These are phyloP conservation scores for Columbina picui DNA, from an alignment of 2,113 vertebrate species.

Conservation along the genomic window DNA sequence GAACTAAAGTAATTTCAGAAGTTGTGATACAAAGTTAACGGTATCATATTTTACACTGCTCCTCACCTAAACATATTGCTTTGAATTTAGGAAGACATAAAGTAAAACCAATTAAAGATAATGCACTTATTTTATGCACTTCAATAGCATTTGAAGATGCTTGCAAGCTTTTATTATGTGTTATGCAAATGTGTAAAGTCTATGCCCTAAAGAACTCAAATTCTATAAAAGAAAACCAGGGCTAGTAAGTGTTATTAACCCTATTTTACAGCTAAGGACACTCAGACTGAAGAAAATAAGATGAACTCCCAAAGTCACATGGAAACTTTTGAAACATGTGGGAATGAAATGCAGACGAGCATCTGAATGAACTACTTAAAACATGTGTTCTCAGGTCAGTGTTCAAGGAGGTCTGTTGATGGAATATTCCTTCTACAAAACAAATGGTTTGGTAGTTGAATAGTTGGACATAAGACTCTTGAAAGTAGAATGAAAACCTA, in stretches of 20 bases:
- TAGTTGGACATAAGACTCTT: neutral
- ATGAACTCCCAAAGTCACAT: neutral
- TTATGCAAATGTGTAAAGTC: neutral
- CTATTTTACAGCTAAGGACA: neutral
- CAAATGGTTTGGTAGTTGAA: neutral
- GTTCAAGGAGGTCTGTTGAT: neutral
- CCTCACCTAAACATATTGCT: neutral
- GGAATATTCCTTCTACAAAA: neutral
- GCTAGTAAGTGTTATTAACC: neutral
- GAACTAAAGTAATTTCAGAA: neutral
- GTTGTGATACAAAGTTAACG: neutral
- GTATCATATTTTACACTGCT: neutral
- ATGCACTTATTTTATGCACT: neutral
- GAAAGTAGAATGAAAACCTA: neutral
- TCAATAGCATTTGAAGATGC: neutral
- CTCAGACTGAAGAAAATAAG: neutral
- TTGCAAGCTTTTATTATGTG: neutral
- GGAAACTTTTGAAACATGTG: neutral
- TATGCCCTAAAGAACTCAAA: neutral
- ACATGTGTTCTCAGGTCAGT: fast-evolving
- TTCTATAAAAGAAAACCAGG: neutral
- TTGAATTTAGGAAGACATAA: neutral
- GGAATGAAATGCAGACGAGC: neutral
- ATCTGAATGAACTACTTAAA: neutral
- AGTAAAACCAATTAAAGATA: neutral